phyloP scores from a whole-genome alignment of 1,140 invertebrate species.

The Araneus ventricosus region DNA sequence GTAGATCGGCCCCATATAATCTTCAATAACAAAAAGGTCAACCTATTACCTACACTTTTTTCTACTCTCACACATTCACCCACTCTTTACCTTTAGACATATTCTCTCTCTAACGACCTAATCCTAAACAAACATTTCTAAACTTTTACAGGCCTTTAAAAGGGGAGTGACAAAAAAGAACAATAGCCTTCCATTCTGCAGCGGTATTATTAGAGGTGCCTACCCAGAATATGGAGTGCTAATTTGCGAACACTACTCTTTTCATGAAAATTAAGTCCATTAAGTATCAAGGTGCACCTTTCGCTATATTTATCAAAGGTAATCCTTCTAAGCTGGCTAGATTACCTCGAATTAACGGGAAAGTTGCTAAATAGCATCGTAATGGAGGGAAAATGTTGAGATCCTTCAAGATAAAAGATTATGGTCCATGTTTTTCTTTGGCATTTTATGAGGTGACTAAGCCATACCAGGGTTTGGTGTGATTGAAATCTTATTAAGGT shows the following conservation, averaged over 20 bases:
- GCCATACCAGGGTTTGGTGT: neutral
- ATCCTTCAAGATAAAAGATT: constrained; percentile 24
- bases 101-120: neutral
- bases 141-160: neutral
- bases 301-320: constrained; percentile 30
- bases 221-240: neutral
- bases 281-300: neutral
- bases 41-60: too few species aligned
- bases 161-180: neutral
- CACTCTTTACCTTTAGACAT: too few species aligned
- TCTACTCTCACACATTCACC: too few species aligned
- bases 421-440: neutral
- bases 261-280: constrained; percentile 38
- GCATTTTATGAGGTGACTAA: constrained; percentile 3
- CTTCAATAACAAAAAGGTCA: too few species aligned
- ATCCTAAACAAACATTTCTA: neutral
- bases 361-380: constrained; percentile 22
- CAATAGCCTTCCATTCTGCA: neutral
- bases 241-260: neutral
- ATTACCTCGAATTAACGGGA: constrained; percentile 41
- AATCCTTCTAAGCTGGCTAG: constrained; percentile 35
- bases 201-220: neutral
- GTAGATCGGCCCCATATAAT: too few species aligned
- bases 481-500: constrained; percentile 26
- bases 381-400: constrained; percentile 11